Conservation (phyloP, 2,113 vertebrate genomes). For the Heliornis fulica region DNA sequence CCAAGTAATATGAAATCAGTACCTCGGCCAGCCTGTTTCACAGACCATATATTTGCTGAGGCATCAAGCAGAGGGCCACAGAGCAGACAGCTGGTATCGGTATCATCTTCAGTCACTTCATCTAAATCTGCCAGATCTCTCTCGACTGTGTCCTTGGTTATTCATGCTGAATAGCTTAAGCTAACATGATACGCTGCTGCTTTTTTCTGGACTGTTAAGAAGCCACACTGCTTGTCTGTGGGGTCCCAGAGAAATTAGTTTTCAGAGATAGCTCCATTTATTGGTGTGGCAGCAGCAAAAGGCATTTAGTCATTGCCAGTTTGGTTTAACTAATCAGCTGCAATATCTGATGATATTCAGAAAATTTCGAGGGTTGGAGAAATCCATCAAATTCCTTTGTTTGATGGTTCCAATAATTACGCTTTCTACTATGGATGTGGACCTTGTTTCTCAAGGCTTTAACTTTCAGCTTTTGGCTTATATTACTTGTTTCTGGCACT, state of each 20-base stretch:
- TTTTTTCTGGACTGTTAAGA: background rate
- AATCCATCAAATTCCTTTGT: background rate
- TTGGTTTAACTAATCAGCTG: background rate
- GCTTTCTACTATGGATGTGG: background rate
- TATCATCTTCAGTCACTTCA: conserved; percentile 32
- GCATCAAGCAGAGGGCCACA: background rate
- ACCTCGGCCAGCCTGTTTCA: conserved; percentile 6
- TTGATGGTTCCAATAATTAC: background rate
- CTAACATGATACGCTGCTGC: background rate
- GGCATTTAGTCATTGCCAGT: background rate
- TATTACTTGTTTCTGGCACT: background rate
- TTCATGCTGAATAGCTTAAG: conserved; percentile 1
- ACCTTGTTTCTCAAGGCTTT: background rate
- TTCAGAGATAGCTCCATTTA: background rate
- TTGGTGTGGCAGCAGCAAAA: background rate
- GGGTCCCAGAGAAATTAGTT: background rate
- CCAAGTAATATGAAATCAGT: background rate
- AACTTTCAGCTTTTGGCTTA: background rate
- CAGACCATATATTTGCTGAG: conserved; percentile 32
- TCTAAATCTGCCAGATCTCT: conserved; percentile 13
- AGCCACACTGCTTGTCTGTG: background rate
- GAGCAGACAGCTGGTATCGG: conserved; percentile 30
- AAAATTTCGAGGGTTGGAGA: background rate
- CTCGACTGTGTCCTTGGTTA: background rate
- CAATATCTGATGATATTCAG: background rate